These are phyloP conservation scores for Dermochelys coriacea DNA, from an alignment of 2,797 vertebrate genomes.

Conservation along the genomic window DNA sequence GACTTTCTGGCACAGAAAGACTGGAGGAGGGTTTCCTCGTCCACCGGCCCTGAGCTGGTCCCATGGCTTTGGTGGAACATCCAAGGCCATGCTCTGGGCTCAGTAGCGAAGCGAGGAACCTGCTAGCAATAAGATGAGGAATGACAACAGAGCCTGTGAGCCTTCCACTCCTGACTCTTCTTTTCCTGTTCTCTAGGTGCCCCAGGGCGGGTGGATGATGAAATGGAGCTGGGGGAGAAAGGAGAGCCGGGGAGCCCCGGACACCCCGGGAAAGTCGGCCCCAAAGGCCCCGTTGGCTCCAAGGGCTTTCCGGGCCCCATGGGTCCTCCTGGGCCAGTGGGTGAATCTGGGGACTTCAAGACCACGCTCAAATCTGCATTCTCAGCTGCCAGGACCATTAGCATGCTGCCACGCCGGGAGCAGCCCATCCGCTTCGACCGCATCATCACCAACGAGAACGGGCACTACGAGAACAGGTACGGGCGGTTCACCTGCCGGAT, in stretches of 20 bases:
- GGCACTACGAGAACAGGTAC: constrained; percentile 67
- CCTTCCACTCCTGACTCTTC: rapidly evolving
- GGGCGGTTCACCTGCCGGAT: constrained; percentile 79
- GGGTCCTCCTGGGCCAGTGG: constrained; percentile 72
- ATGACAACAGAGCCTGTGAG: neutral
- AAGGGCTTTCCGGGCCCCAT: constrained; percentile 33
- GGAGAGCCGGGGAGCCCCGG: constrained; percentile 78
- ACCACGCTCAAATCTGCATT: constrained; percentile 74
- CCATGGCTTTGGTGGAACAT: neutral
- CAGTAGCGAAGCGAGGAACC: neutral
- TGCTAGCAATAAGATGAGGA: neutral
- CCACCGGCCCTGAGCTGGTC: neutral
- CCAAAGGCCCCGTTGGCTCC: constrained; percentile 69
- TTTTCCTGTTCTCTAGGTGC: constrained; percentile 63
- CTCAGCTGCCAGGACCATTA: constrained; percentile 70
- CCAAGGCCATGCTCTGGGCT: neutral
- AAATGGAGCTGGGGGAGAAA: constrained; percentile 75
- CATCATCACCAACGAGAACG: constrained; percentile 19
- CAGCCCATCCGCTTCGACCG: constrained; percentile 80
- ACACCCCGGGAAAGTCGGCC: constrained; percentile 83
- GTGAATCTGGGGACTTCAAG: constrained; percentile 71
- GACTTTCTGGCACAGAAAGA: neutral
- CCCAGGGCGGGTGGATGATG: constrained; percentile 61
- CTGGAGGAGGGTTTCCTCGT: neutral
- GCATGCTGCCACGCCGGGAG: neutral